Evolutionary conservation across 2,888 invertebrate species (phyloP).

Genomic region (Rugalucina vietnamica): DNA sequence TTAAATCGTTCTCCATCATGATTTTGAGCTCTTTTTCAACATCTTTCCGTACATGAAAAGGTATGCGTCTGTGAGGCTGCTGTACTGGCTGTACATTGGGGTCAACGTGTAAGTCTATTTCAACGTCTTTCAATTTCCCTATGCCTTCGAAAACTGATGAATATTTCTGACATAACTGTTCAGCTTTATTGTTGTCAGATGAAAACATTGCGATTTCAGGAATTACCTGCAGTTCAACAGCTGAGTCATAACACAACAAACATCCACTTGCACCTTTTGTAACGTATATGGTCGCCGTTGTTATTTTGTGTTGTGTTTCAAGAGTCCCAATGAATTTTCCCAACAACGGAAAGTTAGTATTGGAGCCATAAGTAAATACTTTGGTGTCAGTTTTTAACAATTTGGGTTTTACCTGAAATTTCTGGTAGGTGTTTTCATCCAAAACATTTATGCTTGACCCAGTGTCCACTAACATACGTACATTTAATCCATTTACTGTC

Average conservation of each 20-base stretch:
- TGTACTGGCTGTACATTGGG: slow-evolving; percentile 32
- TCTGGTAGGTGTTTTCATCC: not conserved
- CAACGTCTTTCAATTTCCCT: slow-evolving; percentile 26
- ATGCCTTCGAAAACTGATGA: slow-evolving; percentile 25
- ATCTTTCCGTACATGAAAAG: slow-evolving; percentile 59
- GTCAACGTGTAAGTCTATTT: slow-evolving; percentile 52
- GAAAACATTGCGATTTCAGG: not conserved
- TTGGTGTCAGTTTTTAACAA: not conserved
- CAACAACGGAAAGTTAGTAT: not conserved
- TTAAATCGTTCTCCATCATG: slow-evolving; percentile 62
- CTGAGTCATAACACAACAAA: slow-evolving; percentile 1
- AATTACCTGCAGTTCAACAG: not conserved
- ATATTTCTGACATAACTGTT: not conserved
- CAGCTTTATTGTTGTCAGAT: not conserved
- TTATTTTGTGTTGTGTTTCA: not conserved
- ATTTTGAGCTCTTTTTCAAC: slow-evolving; percentile 60
- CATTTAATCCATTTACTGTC: slow-evolving; percentile 3
- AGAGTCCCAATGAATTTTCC: not conserved
- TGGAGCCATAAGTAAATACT: not conserved
- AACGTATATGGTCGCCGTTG: not conserved
- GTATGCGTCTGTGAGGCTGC: slow-evolving; percentile 56
- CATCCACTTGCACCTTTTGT: not conserved
- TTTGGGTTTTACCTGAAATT: not conserved
- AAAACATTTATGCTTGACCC: slow-evolving; percentile 43
- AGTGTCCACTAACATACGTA: slow-evolving; percentile 36